These are phyloP conservation scores for Ceratosolen fusciceps DNA, from an alignment of 1,140 invertebrate genomes.

Conservation along the genomic window DNA sequence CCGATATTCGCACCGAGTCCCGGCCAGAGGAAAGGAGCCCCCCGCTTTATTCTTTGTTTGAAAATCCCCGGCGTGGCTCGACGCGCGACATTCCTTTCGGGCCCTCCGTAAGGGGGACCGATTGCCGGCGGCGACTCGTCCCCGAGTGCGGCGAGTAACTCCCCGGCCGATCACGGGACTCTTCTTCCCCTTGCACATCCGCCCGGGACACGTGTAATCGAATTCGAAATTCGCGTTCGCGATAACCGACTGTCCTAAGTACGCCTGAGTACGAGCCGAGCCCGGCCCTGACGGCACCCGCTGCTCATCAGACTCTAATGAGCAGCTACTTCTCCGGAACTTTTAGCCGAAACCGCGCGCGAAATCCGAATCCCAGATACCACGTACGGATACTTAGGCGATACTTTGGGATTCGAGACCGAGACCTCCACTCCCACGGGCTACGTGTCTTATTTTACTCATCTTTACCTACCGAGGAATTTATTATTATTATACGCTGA, in stretches of 20 bases:
- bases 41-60: slow-evolving; percentile 26
- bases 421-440: too few species aligned
- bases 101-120: background rate
- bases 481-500: too few species aligned
- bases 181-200: background rate
- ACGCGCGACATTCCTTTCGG: slow-evolving; percentile 4
- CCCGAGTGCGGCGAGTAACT: background rate
- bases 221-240: background rate
- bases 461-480: too few species aligned
- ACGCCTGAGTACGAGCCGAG: too few species aligned
- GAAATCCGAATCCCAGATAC: too few species aligned
- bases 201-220: background rate
- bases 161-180: background rate
- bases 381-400: too few species aligned
- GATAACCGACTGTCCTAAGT: background rate
- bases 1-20: slow-evolving; percentile 5
- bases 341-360: too few species aligned
- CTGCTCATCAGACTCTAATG: too few species aligned
- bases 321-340: too few species aligned
- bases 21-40: background rate
- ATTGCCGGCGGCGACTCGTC: background rate
- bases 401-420: too few species aligned
- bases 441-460: too few species aligned
- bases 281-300: too few species aligned
- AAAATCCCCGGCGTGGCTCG: slow-evolving; percentile 19